Base-by-base conservation (phyloP, 2,113 vertebrate genomes). In the Eublepharis macularius region DNA sequence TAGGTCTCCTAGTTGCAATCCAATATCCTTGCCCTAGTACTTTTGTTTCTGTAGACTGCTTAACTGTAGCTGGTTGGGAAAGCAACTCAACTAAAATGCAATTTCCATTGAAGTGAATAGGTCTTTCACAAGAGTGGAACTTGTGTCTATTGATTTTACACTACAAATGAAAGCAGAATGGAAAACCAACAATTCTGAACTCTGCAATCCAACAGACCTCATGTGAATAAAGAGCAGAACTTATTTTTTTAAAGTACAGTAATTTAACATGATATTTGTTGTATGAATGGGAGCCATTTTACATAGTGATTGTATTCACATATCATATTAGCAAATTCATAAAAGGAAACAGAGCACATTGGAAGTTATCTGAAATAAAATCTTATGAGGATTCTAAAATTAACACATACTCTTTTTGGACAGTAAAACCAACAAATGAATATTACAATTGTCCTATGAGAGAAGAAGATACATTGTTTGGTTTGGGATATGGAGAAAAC, bases 251-350 rank as follows among this genome's bases (percentile, higher is more conserved):
- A 51, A 84, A 72, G 5, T 60, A 60, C 57, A 87, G 85, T 8
- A 70, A 68, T 45, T 80, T 90, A 78, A 90, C 88, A 63, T 91
- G 84, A 86, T 4, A 47, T 81, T 73, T 75, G 60, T 76, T 77
- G 57, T 81, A 12, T 29, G 89, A 70, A 0, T 0, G 10, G 81
- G 39, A 21, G 26, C 63, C 72, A 90, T 85, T 91, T 86, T 77
- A 72, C 32, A 2, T 5, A 84, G 49, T n/a, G 16, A 24, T 12
- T 83, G 19, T 5, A 88, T 76, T 87, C 83, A 85, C 24, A 13
- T 17, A n/a, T 14, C 24, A 41, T 32, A 10, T 70, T 29, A 79
- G 32, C n/a, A 60, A 65, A 29, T 65, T 16, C 54, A 80, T 70
- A 72, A 81, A 54, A 72, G 45, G 45, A 26, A 81, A 72, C 47